A percentile compares a stretch with the other conserved stretches of the same genome.
These are phyloP conservation scores for Carettochelys insculpta DNA, from an alignment of 2,113 vertebrate species.

Conservation along the genomic window DNA sequence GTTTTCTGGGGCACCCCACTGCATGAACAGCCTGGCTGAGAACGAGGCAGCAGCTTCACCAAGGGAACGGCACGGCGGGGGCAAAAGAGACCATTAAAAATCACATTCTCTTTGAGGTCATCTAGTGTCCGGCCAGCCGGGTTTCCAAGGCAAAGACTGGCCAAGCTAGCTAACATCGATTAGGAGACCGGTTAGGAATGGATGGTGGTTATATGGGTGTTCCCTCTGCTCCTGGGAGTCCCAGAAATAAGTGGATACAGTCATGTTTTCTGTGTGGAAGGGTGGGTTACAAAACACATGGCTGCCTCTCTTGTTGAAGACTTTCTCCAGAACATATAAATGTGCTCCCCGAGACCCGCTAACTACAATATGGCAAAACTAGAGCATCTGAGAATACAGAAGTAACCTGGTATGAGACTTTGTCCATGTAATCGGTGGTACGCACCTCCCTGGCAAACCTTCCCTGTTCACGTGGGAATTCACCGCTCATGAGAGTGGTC, in stretches of 20 bases:
- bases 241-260: not conserved
- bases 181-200: not conserved
- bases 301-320: not conserved
- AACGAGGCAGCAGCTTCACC: slow-evolving; percentile 51
- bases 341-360: not conserved
- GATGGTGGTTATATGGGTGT: not conserved
- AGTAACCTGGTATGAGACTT: too few species aligned
- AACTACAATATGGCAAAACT: not conserved
- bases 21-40: slow-evolving; percentile 36
- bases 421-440: not conserved
- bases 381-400: not conserved
- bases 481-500: not conserved
- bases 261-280: not conserved
- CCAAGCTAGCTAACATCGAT: not conserved
- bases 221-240: not conserved
- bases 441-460: fast-evolving
- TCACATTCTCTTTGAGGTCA: slow-evolving; percentile 25
- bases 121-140: not conserved
- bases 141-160: slow-evolving; percentile 27
- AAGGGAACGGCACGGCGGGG: slow-evolving; percentile 34
- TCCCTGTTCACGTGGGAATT: not conserved
- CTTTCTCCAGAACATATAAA: not conserved
- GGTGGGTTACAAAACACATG: not conserved
- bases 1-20: slow-evolving; percentile 28
- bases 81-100: slow-evolving; percentile 58